phyloP scores from a whole-genome alignment of 2,888 invertebrate genomes.

The Agapostemon virescens region DNA sequence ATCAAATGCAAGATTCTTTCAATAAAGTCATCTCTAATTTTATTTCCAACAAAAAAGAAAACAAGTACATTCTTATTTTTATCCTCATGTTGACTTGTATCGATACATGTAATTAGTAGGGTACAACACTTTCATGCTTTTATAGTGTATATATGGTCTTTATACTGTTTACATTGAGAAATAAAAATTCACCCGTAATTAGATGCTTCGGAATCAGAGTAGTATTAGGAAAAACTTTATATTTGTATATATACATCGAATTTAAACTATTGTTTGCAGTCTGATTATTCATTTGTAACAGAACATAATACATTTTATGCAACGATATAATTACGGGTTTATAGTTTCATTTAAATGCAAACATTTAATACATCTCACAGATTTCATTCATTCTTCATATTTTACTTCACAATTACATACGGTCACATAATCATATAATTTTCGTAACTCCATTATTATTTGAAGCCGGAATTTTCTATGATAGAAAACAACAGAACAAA shows the following conservation, averaged over 20 bases:
- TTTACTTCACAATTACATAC: not conserved
- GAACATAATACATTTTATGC: not conserved
- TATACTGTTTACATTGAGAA: slow-evolving; percentile 6
- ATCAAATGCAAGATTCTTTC: slow-evolving; percentile 55
- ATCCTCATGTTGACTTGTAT: slow-evolving; percentile 30
- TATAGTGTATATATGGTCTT: slow-evolving; percentile 3
- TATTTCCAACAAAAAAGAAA: slow-evolving; percentile 48
- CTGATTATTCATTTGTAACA: not conserved
- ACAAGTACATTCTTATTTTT: slow-evolving; percentile 38
- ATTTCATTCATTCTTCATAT: slow-evolving; percentile 8
- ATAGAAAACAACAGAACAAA: slow-evolving; percentile 34
- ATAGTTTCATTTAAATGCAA: slow-evolving; percentile 19
- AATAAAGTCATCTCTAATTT: slow-evolving; percentile 65
- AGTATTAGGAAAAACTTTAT: slow-evolving; percentile 2
- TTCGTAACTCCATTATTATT: not conserved
- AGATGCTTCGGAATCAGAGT: not conserved
- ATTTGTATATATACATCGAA: slow-evolving; percentile 4
- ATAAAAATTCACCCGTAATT: slow-evolving; percentile 32
- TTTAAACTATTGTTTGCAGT: slow-evolving; percentile 5
- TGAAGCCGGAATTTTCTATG: slow-evolving; percentile 2
- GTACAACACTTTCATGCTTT: slow-evolving; percentile 17
- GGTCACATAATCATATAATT: not conserved
- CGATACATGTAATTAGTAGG: slow-evolving; percentile 17
- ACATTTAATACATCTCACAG: slow-evolving; percentile 12
- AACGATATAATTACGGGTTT: slow-evolving; percentile 30